phyloP scores from a whole-genome alignment of 2,888 invertebrate genomes.

The Malacosoma neustria region DNA sequence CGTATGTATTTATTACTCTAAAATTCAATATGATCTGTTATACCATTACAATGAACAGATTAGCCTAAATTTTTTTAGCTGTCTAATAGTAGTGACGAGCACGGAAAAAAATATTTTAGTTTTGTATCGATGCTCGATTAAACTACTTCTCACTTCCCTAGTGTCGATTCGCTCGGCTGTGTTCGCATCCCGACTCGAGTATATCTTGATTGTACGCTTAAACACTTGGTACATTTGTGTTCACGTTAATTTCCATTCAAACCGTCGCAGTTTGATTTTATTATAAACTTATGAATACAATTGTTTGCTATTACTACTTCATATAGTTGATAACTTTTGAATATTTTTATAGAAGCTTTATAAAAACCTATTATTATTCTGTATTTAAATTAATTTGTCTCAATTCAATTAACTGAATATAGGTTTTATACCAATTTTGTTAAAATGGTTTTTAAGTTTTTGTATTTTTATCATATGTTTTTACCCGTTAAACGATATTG shows the following conservation, averaged over 20 bases:
- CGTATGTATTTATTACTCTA: no score
- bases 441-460: no score
- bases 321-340: background rate
- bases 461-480: no score
- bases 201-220: constrained; percentile 54
- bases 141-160: no score
- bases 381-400: background rate
- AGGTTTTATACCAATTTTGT: background rate
- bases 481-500: no score
- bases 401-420: background rate
- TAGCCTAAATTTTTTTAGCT: no score
- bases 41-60: no score
- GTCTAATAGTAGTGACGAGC: no score
- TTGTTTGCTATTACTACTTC: background rate
- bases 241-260: constrained; percentile 27
- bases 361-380: background rate
- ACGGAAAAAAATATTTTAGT: no score
- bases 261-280: constrained; percentile 10
- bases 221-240: constrained; percentile 35
- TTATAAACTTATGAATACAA: constrained; percentile 6
- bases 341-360: background rate
- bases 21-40: no score
- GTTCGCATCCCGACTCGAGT: constrained; percentile 35
- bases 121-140: no score
- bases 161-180: constrained; percentile 33